A percentile compares a stretch with the other conserved stretches of the same genome.
phyloP scores from a whole-genome alignment of 2,888 invertebrate species.

The Amiota minor region DNA sequence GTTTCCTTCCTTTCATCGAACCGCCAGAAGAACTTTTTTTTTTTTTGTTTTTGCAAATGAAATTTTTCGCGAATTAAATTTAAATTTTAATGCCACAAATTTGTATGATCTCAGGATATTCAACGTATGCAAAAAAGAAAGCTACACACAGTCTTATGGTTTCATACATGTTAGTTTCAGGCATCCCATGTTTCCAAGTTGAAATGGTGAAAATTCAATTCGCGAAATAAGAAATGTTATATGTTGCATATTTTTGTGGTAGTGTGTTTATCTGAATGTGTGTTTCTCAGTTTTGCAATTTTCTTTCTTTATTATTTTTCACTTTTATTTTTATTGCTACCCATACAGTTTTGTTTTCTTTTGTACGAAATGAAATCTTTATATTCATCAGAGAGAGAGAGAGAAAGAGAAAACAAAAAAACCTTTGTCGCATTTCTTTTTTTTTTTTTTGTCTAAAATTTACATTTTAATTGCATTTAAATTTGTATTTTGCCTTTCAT shows the following conservation, averaged over 20 bases:
- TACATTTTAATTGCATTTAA: conserved; percentile 68
- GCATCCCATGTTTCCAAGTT: background rate
- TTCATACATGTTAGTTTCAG: background rate
- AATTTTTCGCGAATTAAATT: conserved; percentile 21
- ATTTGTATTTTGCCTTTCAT: conserved; percentile 50
- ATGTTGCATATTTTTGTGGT: background rate
- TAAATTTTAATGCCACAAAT: conserved; percentile 24
- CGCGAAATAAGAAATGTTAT: conserved; percentile 7
- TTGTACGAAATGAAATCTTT: background rate
- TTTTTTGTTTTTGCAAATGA: background rate
- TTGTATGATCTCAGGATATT: background rate
- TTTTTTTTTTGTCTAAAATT: conserved; percentile 47
- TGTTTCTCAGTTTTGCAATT: background rate
- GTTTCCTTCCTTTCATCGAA: background rate
- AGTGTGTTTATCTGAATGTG: background rate
- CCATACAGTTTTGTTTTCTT: too few species aligned
- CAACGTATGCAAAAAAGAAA: too few species aligned
- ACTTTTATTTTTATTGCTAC: too few species aligned
- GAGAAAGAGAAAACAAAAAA: background rate
- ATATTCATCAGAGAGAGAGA: background rate
- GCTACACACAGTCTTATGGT: background rate
- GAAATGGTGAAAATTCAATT: conserved; percentile 26
- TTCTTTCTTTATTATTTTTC: background rate
- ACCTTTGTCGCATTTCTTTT: background rate
- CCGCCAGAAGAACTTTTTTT: background rate